phyloP scores from a whole-genome alignment of 2,888 invertebrate species.

The Patella pellucida region DNA sequence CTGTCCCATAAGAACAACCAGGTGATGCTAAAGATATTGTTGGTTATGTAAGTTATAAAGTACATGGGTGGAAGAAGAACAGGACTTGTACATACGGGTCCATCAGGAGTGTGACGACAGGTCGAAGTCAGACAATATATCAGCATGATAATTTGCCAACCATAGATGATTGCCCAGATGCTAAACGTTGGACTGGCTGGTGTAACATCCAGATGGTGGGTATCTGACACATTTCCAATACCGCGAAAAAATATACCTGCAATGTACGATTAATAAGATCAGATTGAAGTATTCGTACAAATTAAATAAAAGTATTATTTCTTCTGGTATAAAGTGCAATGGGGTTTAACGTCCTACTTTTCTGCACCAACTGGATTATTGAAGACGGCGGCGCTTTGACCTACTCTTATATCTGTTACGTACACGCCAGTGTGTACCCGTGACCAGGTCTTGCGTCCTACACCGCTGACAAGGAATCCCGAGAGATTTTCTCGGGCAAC shows the following conservation, averaged over 20 bases:
- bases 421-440: no score
- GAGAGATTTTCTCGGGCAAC: no score
- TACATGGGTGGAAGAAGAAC: slow-evolving; percentile 51
- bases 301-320: no score
- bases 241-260: neutral
- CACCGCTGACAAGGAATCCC: no score
- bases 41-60: slow-evolving; percentile 49
- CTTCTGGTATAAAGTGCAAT: no score
- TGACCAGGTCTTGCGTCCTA: no score
- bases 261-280: neutral
- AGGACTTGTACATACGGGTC: slow-evolving; percentile 54
- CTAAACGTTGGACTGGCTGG: slow-evolving; percentile 66
- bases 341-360: no score
- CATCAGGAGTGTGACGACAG: slow-evolving; percentile 51
- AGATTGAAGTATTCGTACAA: no score
- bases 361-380: no score
- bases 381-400: no score
- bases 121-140: slow-evolving; percentile 53
- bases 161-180: slow-evolving; percentile 59
- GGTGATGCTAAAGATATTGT: slow-evolving; percentile 49
- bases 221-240: neutral
- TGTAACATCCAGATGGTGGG: neutral
- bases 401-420: no score
- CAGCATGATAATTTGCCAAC: slow-evolving; percentile 61
- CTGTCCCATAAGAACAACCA: slow-evolving; percentile 49